Conservation (phyloP, 2,797 vertebrate species). For the Mormyrus proboscirostris region DNA sequence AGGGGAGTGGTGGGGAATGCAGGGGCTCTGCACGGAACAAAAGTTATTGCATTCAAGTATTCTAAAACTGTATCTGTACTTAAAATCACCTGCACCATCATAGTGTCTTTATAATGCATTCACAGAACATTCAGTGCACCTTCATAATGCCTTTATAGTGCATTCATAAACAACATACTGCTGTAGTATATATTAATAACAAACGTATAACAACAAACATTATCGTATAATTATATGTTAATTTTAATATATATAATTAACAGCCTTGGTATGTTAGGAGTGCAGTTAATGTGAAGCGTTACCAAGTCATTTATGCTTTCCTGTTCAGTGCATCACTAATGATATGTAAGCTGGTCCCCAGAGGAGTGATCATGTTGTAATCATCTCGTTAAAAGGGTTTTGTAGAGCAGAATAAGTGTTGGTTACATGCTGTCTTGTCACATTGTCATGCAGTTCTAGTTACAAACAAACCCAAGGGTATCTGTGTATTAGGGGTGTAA, state of each 20-base stretch:
- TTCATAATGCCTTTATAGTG: too few species aligned
- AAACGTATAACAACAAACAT: background rate
- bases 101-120: too few species aligned
- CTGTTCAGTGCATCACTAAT: constrained; percentile 14
- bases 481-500: background rate
- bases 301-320: background rate
- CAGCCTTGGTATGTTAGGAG: background rate
- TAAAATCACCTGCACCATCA: background rate
- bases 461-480: background rate
- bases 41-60: background rate
- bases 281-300: background rate
- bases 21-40: too few species aligned
- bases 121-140: too few species aligned
- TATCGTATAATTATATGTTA: background rate
- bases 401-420: constrained; percentile 32
- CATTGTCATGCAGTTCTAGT: background rate
- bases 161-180: background rate
- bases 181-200: background rate
- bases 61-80: background rate
- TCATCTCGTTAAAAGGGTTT: constrained; percentile 23
- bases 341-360: constrained; percentile 25
- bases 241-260: background rate
- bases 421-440: background rate
- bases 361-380: constrained; percentile 5
- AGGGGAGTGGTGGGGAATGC: too few species aligned